phyloP scores from a whole-genome alignment of 2,113 vertebrate genomes.

The Plestiodon gilberti region DNA sequence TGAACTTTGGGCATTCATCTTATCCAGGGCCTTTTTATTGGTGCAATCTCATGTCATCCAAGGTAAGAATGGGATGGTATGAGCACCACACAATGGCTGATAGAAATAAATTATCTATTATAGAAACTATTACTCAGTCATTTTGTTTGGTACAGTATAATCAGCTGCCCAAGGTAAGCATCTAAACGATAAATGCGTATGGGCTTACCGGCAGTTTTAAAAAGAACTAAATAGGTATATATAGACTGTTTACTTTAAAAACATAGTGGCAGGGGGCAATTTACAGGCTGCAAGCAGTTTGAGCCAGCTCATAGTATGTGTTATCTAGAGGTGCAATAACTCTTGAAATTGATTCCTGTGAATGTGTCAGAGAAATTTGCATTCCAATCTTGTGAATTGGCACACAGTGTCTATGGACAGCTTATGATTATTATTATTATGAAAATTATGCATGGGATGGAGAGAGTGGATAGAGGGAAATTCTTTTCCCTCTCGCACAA shows the following conservation, averaged over 20 bases:
- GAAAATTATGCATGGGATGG: no score
- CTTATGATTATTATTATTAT: no score
- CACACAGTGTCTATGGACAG: not conserved
- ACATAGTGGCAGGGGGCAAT: not conserved
- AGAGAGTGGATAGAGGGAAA: no score
- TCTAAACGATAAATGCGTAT: not conserved
- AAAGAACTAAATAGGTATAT: not conserved
- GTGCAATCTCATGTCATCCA: not conserved
- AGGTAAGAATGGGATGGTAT: no score
- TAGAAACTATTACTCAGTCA: not conserved
- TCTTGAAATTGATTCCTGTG: not conserved
- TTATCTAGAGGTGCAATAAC: no score
- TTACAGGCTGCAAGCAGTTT: not conserved
- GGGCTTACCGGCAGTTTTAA: not conserved
- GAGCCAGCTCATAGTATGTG: not conserved
- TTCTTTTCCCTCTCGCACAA: no score
- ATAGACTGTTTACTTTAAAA: not conserved
- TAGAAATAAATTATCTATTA: no score
- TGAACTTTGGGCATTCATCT: not conserved
- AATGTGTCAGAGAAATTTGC: not conserved
- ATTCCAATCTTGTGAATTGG: not conserved
- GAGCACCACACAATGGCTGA: not conserved
- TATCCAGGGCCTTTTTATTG: not conserved
- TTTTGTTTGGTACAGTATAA: not conserved
- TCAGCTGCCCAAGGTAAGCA: not conserved